A percentile compares a stretch with the other conserved stretches of the same genome.
phyloP scores from a whole-genome alignment of 1,140 invertebrate genomes.

The Cyphomyrmex costatus region DNA sequence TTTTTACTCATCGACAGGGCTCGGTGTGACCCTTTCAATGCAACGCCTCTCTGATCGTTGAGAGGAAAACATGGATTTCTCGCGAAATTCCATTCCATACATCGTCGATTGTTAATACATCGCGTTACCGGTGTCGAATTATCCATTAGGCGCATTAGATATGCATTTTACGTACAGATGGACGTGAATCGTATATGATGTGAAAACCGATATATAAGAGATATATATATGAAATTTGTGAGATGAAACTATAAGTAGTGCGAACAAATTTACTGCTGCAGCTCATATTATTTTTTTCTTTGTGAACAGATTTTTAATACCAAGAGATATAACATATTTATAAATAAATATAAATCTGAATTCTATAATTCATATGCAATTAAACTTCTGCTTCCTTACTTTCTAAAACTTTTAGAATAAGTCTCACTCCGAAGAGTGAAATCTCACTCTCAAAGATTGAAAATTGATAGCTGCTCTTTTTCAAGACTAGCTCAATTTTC shows the following conservation, averaged over 20 bases:
- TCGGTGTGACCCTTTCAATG: slow-evolving; percentile 11
- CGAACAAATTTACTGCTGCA: background rate
- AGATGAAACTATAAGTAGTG: background rate
- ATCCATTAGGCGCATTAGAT: slow-evolving; percentile 18
- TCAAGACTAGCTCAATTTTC: too few species aligned
- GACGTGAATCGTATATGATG: background rate
- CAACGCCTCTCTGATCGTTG: background rate
- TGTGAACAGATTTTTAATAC: background rate
- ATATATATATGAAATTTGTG: slow-evolving; percentile 1
- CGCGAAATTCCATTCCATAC: background rate
- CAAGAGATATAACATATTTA: background rate
- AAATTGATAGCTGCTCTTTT: too few species aligned
- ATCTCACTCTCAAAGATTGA: too few species aligned
- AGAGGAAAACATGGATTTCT: slow-evolving; percentile 41
- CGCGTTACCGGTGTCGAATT: background rate
- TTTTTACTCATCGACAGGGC: slow-evolving; percentile 47
- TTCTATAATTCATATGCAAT: background rate
- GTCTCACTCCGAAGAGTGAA: too few species aligned
- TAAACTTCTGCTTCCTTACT: background rate
- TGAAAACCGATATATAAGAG: slow-evolving; percentile 11
- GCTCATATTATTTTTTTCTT: background rate
- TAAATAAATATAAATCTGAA: background rate
- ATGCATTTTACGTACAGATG: background rate
- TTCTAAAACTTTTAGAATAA: too few species aligned
- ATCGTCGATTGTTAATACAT: background rate